Conservation (phyloP, 2,113 vertebrate genomes). For the Euleptes europaea region DNA sequence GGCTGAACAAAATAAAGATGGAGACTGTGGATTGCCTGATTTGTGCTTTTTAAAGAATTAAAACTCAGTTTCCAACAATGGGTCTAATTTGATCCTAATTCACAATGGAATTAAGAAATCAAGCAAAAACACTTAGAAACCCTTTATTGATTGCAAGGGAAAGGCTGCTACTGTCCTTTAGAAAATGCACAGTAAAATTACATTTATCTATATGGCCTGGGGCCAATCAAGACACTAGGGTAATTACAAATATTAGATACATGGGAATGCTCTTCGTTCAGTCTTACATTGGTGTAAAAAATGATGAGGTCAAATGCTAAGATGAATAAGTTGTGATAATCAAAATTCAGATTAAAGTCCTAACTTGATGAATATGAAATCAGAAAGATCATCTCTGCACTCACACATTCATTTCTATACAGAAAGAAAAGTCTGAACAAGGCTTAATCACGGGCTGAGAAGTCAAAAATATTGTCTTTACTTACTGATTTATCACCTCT, state of each 20-base stretch:
- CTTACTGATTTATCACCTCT: no score
- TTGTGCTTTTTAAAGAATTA: conserved; percentile 1
- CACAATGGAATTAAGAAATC: not conserved
- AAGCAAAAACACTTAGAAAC: not conserved
- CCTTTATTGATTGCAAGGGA: not conserved
- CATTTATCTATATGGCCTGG: not conserved
- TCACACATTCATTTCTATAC: no score
- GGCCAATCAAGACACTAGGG: not conserved
- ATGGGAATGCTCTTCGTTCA: not conserved
- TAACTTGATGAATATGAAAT: not conserved
- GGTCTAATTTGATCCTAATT: not conserved
- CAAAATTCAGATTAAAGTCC: not conserved
- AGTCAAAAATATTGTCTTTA: no score
- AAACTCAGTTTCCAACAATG: not conserved
- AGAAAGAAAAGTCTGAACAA: no score
- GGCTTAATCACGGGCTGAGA: no score
- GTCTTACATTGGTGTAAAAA: not conserved
- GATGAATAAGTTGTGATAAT: not conserved
- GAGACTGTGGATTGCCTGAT: not conserved
- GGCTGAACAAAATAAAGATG: accelerated
- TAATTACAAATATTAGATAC: not conserved
- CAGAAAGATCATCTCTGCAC: not conserved
- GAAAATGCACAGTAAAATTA: not conserved
- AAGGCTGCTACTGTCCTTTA: not conserved
- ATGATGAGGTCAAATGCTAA: not conserved